phyloP scores from a whole-genome alignment of 2,888 invertebrate species.

The Eudemis profundana region DNA sequence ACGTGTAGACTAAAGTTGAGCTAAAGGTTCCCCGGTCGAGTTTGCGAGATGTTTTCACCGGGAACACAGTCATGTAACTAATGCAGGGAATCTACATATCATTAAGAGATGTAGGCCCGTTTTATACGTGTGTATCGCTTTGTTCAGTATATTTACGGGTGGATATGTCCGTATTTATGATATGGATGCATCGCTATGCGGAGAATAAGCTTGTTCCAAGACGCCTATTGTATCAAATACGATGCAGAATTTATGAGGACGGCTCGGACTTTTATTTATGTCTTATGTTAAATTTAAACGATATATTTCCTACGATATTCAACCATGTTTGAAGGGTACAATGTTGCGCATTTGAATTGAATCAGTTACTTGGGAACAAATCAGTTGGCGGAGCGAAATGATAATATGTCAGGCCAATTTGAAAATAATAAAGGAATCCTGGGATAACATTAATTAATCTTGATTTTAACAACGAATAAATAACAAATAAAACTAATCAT shows the following conservation, averaged over 20 bases:
- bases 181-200: conserved; percentile 66
- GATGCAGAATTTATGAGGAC: conserved; percentile 48
- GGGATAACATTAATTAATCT: conserved; percentile 5
- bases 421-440: neutral
- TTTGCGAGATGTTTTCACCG: conserved; percentile 82
- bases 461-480: neutral
- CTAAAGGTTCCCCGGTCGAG: conserved; percentile 48
- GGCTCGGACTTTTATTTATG: conserved; percentile 49
- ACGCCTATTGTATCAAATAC: conserved; percentile 76
- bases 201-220: conserved; percentile 67
- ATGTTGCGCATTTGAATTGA: conserved; percentile 37
- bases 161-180: conserved; percentile 79
- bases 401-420: conserved; percentile 12
- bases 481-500: no score
- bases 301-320: conserved; percentile 42
- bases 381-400: conserved; percentile 28
- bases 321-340: conserved; percentile 32
- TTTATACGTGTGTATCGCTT: conserved; percentile 83
- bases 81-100: conserved; percentile 85
- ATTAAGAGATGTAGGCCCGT: conserved; percentile 83
- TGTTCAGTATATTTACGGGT: conserved; percentile 81
- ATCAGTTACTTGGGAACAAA: conserved; percentile 26
- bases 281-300: conserved; percentile 46
- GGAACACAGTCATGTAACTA: conserved; percentile 84
- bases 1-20: conserved; percentile 47